Evolutionary conservation across 2,113 vertebrate genomes (phyloP), one percentile per base, ranked within the genome.

Genomic region (Charina bottae): DNA sequence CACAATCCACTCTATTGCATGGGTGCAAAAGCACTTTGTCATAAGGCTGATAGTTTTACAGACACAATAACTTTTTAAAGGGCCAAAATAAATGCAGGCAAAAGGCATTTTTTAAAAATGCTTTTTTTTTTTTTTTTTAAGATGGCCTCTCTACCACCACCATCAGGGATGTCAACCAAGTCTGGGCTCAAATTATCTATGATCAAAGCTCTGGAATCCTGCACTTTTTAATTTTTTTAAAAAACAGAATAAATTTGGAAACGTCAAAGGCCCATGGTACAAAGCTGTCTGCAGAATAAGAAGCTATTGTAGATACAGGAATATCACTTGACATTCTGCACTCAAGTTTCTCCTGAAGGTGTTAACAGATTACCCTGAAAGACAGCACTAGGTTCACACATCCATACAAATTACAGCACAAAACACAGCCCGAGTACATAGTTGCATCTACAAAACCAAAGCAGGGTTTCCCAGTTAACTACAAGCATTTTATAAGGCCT

Each of bases 1-100:
- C 9, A 93, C 93, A 96, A 96, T 96, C 88, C 93, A 95, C 93
- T 93, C 90, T 89, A 89, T 78, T 96, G 92, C 94, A 91, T 91
- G 91, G 85, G 89, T 93, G 93, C 94, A 83, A 46, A 93, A 95
- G 91, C 93, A 4, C 0, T 0, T 4, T 93, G 72, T 4, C 42
- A 24, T 28, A 12, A 11, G 2, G 53, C 88, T 95, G 90, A 89
- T 42, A 0, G 84, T 46, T 92, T 89, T 90, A 89, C 53, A 49
- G 23, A 6, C 1, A 58, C 55, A 92, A n/a, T 58, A 93, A 90
- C 26, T 23, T 90, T 93, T 78, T 72, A 93, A 24, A 2, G 60
- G 46, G 46, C 92, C 93, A 88, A 78, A 90, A 42, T 0, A 1
- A 90, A 93, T 90, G 90, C 23, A 84, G 86, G 72, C 60, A 72